Conservation (phyloP, 2,888 invertebrate species). For the Euzophera pinguis region DNA sequence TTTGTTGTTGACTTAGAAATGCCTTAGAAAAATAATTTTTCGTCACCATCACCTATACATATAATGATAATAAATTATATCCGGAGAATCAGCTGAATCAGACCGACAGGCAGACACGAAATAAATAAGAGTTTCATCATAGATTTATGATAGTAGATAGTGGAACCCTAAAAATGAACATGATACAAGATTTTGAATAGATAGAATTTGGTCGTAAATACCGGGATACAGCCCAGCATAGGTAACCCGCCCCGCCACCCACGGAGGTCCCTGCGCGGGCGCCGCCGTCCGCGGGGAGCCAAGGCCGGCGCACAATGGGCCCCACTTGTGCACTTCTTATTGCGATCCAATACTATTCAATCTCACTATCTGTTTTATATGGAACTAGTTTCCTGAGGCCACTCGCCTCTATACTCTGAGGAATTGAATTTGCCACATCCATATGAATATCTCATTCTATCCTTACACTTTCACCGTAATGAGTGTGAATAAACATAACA, state of each 20-base stretch:
- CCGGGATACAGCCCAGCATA: slow-evolving; percentile 1
- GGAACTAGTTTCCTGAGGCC: slow-evolving; percentile 69
- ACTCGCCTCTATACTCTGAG: slow-evolving; percentile 49
- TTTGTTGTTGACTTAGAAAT: too few relatives aligned
- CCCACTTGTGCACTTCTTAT: slow-evolving; percentile 61
- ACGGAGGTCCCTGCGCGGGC: slow-evolving; percentile 45
- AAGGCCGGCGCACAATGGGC: slow-evolving; percentile 67
- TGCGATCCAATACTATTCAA: slow-evolving; percentile 69
- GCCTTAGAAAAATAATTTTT: too few relatives aligned
- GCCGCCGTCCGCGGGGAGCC: slow-evolving; percentile 48
- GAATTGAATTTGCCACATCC: slow-evolving; percentile 43
- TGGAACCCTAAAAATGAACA: background rate
- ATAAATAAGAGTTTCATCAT: too few relatives aligned
- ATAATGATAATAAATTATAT: too few relatives aligned
- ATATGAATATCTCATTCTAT: slow-evolving; percentile 21
- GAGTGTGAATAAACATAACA: background rate
- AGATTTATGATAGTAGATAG: background rate
- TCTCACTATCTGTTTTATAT: slow-evolving; percentile 69
- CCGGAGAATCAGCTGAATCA: too few relatives aligned
- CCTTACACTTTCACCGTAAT: background rate
- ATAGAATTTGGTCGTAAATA: slow-evolving; percentile 21
- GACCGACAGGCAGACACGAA: too few relatives aligned
- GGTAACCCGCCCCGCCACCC: slow-evolving; percentile 36
- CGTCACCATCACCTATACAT: too few relatives aligned
- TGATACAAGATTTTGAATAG: background rate